Percentiles rank a stretch among this genome's conserved stretches.
Evolutionary conservation across 2,797 vertebrate species (phyloP).

Genomic region (Picus viridis): DNA sequence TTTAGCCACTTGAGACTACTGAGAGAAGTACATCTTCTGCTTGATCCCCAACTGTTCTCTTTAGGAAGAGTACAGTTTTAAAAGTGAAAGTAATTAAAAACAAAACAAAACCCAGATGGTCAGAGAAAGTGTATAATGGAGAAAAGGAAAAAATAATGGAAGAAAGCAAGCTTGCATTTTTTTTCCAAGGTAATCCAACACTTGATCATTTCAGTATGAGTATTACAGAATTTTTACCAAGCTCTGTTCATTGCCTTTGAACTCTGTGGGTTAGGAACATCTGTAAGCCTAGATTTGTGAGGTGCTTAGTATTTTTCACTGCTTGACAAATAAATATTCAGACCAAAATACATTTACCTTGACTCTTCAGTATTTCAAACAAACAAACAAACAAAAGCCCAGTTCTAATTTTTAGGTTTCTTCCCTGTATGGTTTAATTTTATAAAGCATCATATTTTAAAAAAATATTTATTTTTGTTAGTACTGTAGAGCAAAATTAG

Average conservation of each 20-base stretch:
- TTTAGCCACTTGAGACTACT: neutral
- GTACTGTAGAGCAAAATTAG: neutral
- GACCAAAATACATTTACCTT: neutral
- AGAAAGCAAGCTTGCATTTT: neutral
- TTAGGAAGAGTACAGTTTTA: neutral
- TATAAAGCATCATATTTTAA: neutral
- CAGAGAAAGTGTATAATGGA: neutral
- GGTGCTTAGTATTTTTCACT: neutral
- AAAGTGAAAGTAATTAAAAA: neutral
- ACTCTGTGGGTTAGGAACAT: neutral
- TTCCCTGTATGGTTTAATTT: neutral
- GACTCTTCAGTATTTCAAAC: neutral
- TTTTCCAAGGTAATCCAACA: neutral
- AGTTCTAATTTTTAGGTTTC: neutral
- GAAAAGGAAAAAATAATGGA: neutral
- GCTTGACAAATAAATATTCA: neutral
- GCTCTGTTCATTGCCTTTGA: neutral
- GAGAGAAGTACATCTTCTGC: neutral
- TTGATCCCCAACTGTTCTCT: neutral
- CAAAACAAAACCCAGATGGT: neutral
- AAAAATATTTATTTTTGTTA: neutral
- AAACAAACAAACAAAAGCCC: neutral
- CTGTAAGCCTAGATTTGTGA: neutral
- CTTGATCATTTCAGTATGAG: neutral
- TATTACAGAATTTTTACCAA: neutral